Base-by-base conservation (phyloP, 1,140 invertebrate species). In the Eubasilissa regina region DNA sequence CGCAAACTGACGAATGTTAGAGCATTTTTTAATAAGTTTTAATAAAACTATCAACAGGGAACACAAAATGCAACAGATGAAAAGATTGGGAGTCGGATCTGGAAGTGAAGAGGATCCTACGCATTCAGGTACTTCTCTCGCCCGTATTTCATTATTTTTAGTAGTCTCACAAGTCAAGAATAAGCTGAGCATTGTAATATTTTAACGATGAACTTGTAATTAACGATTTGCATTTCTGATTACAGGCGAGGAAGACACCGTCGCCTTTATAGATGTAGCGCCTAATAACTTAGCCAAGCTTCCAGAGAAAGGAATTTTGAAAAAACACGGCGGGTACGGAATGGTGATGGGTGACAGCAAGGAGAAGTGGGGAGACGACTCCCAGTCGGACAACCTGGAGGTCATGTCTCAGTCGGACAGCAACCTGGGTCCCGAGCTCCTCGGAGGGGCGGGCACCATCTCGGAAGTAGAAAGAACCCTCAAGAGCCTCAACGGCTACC, bases 401-500 rank as follows among this genome's bases (percentile, higher is more conserved):
- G 90, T 92, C 15, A 90, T 94, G 70, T 91, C 90, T 13, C 92
- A 94, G 84, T 92, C 92, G 19, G 93, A 94, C 83, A 92, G 93
- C 81, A 90, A 88, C 70, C 87, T 93, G 84, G 86, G 88, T 7
- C 87, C 88, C 68, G 85, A 87, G 75, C 84, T 85, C 86, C 85
- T 90, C 87, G 87, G 89, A 86, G 87, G 89, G 85, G 91, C 91
- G 0, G 91, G 91, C 0, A 89, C 92, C 7, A 91, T 93, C 53
- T 92, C 92, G 0, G 93, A 97, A 84, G 95, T 97, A 83, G 95
- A 97, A 84, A 87, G 94, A 51, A 96, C 93, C 1, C 88, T 97
- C 10, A 96, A 96, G 88, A 96, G 93, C 66, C 88, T 98, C 8
- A 97, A 97, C 81, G 96, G 96, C 3, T 98, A 98, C 86, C 96